Evolutionary conservation across 1,140 invertebrate genomes (phyloP).

Genomic region (Nephila pilipes): DNA sequence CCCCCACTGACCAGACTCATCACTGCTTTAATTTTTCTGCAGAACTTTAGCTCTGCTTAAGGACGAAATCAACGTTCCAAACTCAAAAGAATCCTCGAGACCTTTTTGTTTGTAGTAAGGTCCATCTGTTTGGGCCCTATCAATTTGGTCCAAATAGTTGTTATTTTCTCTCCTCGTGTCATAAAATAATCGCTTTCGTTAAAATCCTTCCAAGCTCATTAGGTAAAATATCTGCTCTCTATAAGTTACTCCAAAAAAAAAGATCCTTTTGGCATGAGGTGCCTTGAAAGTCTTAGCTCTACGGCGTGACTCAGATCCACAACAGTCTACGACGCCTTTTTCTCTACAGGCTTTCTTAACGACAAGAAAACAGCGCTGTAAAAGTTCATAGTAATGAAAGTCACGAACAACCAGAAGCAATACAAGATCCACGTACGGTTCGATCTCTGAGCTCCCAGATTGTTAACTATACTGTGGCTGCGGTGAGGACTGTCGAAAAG

Average conservation of each 20-base stretch:
- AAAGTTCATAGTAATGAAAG: not conserved
- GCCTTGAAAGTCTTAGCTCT: no score
- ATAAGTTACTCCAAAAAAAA: not conserved
- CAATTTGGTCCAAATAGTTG: not conserved
- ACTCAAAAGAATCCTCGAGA: conserved; percentile 30
- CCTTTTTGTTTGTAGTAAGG: not conserved
- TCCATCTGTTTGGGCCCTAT: conserved; percentile 8
- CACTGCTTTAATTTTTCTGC: conserved; percentile 33
- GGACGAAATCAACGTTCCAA: conserved; percentile 19
- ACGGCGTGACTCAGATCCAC: not conserved
- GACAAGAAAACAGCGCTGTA: conserved; percentile 54
- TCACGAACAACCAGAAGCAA: conserved; percentile 16
- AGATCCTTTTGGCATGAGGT: not conserved
- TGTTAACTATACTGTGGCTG: not conserved
- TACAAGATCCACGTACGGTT: not conserved
- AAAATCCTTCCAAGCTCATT: not conserved
- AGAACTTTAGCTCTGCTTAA: conserved; percentile 7
- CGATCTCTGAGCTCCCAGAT: not conserved
- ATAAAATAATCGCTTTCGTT: not conserved
- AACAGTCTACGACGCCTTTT: conserved; percentile 15
- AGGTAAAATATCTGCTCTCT: not conserved
- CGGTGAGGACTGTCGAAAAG: not conserved
- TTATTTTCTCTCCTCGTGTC: conserved; percentile 44
- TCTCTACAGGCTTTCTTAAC: conserved; percentile 16
- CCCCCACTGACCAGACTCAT: not conserved